Evolutionary conservation across 2,113 vertebrate species (phyloP).

Genomic region (Syngnathoides biaculeatus): DNA sequence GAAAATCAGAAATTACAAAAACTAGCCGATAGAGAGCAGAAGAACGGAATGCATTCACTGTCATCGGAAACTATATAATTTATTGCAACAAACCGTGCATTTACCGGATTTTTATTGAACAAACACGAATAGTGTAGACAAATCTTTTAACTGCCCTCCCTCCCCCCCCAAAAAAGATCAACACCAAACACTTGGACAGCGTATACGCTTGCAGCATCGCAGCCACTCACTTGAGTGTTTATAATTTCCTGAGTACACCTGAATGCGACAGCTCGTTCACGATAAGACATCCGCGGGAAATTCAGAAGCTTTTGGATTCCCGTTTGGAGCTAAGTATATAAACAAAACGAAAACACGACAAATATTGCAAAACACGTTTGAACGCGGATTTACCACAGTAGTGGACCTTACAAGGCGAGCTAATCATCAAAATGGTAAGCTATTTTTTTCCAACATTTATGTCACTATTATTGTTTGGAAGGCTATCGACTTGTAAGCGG

Average conservation of each 20-base stretch:
- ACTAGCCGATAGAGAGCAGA: neutral
- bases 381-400: neutral
- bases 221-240: no score
- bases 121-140: neutral
- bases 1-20: no score
- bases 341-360: neutral
- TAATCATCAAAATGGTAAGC: neutral
- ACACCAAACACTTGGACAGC: neutral
- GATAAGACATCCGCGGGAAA: constrained; percentile 47
- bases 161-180: neutral
- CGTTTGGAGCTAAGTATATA: neutral
- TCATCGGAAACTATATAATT: neutral
- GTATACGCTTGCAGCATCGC: neutral
- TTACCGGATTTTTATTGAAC: neutral
- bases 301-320: constrained; percentile 19
- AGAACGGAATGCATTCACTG: neutral
- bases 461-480: neutral
- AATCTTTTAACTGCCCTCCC: no score
- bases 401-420: no score
- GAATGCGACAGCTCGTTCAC: neutral
- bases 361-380: neutral
- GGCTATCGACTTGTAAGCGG: neutral
- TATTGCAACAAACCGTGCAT: neutral
- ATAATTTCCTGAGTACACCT: neutral
- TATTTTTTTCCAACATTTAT: neutral